phyloP scores from a whole-genome alignment of 2,113 vertebrate genomes.

The Mastomys natalensis region DNA sequence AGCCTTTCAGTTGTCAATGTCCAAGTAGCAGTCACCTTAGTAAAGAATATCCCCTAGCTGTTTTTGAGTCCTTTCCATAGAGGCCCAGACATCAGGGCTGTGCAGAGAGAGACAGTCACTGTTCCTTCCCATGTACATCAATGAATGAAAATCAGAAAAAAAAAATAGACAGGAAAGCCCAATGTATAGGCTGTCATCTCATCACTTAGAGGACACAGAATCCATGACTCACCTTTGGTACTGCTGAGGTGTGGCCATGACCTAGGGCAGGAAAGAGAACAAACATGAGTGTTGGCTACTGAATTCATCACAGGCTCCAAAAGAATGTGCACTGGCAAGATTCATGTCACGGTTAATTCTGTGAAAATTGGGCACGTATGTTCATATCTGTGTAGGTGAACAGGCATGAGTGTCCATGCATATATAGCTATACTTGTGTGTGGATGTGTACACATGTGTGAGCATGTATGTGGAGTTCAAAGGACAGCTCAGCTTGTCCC shows the following conservation, averaged over 20 bases:
- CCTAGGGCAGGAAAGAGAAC: conserved; percentile 74
- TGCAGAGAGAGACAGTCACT: neutral
- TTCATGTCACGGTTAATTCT: neutral
- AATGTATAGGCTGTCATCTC: rapidly evolving
- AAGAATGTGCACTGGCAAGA: rapidly evolving
- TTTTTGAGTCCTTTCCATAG: neutral
- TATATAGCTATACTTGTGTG: too few relatives aligned
- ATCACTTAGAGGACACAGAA: rapidly evolving
- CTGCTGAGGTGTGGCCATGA: conserved; percentile 68
- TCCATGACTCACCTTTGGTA: conserved; percentile 66
- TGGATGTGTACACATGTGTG: neutral
- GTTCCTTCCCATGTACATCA: neutral
- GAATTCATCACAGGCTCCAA: rapidly evolving
- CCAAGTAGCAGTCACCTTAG: neutral
- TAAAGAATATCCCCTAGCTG: neutral
- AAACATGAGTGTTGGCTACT: neutral
- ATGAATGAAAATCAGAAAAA: neutral
- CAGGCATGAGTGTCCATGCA: neutral
- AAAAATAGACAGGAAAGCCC: neutral
- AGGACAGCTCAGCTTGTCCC: neutral
- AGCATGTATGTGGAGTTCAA: neutral
- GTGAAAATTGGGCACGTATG: neutral
- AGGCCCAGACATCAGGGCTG: neutral
- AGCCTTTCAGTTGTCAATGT: neutral
- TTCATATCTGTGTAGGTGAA: neutral